Conservation (phyloP, 2,113 vertebrate species). For the Hippocampus zosterae region DNA sequence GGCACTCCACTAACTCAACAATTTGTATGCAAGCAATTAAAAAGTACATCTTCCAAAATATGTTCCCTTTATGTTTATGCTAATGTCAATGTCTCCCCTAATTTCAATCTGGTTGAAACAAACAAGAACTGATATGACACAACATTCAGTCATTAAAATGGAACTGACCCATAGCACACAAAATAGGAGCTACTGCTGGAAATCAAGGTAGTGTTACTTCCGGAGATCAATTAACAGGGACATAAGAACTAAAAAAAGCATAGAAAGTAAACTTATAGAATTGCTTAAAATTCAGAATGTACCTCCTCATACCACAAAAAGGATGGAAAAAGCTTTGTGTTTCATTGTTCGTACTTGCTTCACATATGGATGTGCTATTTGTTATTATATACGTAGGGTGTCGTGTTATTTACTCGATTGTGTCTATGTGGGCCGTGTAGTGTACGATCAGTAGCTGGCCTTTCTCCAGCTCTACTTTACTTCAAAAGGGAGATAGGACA, state of each 20-base stretch:
- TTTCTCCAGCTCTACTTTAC: slow-evolving; percentile 68
- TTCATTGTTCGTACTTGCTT: slow-evolving; percentile 14
- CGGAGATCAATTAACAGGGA: slow-evolving; percentile 41
- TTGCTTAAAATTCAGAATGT: slow-evolving; percentile 21
- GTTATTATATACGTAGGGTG: slow-evolving; percentile 1
- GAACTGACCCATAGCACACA: slow-evolving; percentile 26
- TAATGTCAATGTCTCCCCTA: background rate
- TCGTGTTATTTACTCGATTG: slow-evolving; percentile 60
- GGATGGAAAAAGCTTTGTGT: slow-evolving; percentile 11
- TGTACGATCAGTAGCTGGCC: slow-evolving; percentile 58
- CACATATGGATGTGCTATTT: slow-evolving; percentile 27
- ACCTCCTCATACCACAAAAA: background rate
- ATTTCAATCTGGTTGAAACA: slow-evolving; percentile 16
- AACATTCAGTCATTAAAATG: slow-evolving; percentile 32
- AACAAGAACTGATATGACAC: slow-evolving; percentile 12
- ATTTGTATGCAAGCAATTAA: no score
- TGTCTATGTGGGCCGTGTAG: slow-evolving; percentile 56
- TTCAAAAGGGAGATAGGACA: slow-evolving; percentile 58
- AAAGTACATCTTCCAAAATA: no score
- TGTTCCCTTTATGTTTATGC: background rate
- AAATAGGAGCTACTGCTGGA: background rate
- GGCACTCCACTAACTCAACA: no score
- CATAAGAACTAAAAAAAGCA: slow-evolving; percentile 9
- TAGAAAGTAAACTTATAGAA: slow-evolving; percentile 16
- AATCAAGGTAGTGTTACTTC: slow-evolving; percentile 25